Conservation (phyloP, 2,888 invertebrate species). For the Tetranychus truncatus region DNA sequence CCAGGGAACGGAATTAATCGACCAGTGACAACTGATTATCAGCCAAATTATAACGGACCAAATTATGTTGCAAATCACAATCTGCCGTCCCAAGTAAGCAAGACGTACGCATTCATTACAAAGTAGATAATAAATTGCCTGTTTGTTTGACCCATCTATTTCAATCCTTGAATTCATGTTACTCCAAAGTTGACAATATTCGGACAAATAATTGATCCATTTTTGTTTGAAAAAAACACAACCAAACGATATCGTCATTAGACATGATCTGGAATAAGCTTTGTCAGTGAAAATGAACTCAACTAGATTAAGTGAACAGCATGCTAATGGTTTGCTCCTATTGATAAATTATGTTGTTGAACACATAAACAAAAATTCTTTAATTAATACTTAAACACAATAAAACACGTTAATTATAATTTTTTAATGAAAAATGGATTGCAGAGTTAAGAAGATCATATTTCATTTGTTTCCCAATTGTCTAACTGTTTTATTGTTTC, state of each 20-base stretch:
- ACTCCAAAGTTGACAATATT: not conserved
- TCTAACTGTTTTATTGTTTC: not conserved
- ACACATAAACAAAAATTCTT: no score
- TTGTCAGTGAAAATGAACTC: no score
- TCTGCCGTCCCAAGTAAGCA: slow-evolving; percentile 9
- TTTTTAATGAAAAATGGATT: no score
- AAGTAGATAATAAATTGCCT: not conserved
- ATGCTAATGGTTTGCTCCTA: no score
- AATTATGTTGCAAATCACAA: not conserved
- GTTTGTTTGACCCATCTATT: not conserved
- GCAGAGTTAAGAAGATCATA: no score
- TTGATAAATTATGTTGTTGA: no score
- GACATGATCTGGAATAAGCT: no score
- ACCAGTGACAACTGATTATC: not conserved
- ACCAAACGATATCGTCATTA: no score
- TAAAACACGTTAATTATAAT: no score
- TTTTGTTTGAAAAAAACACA: not conserved
- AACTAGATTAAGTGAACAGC: no score
- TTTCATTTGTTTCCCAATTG: not conserved
- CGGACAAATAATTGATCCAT: not conserved
- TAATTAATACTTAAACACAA: no score
- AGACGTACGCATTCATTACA: slow-evolving; percentile 7
- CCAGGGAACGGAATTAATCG: not conserved
- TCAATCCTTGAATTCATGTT: not conserved
- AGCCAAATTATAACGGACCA: not conserved